A percentile compares a stretch with the other conserved stretches of the same genome.
Evolutionary conservation across 35 echinoderm and acorn worm species (phyloP).

Genomic region (Ophioderma brevispina): DNA sequence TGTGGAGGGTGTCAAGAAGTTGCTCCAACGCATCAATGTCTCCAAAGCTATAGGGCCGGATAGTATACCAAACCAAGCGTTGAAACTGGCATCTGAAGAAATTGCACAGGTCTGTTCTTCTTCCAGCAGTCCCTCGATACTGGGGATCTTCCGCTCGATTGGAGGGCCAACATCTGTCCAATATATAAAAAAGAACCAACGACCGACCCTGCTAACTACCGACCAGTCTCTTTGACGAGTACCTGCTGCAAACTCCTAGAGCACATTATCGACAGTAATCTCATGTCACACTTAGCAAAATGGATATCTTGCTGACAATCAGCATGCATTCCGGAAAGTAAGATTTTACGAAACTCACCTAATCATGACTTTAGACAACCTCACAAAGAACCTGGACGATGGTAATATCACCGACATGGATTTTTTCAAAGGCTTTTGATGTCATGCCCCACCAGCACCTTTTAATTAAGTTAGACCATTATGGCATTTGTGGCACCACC

Average conservation of each 20-base stretch:
- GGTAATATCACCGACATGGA: slow-evolving; percentile 21
- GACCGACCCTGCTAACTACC: slow-evolving; percentile 33
- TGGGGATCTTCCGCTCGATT: slow-evolving; percentile 15
- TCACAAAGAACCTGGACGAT: neutral
- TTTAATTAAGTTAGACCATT: slow-evolving; percentile 33
- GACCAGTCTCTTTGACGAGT: slow-evolving; percentile 43
- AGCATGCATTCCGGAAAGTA: slow-evolving; percentile 21
- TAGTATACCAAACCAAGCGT: slow-evolving; percentile 1
- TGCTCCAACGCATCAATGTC: slow-evolving; percentile 11
- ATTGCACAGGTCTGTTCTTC: slow-evolving; percentile 22
- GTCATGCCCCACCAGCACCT: slow-evolving; percentile 7
- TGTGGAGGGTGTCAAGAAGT: slow-evolving; percentile 12
- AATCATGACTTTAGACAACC: slow-evolving; percentile 25
- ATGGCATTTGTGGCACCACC: slow-evolving; percentile 10
- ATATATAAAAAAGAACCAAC: slow-evolving; percentile 52
- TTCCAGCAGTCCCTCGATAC: slow-evolving; percentile 45
- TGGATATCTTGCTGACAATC: slow-evolving; percentile 11
- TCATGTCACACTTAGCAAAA: slow-evolving; percentile 9
- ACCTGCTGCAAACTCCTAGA: slow-evolving; percentile 48
- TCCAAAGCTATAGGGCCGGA: slow-evolving; percentile 30
- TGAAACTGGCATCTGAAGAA: slow-evolving; percentile 37
- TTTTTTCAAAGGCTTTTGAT: slow-evolving; percentile 50
- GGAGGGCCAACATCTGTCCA: slow-evolving; percentile 38
- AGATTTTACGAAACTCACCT: slow-evolving; percentile 41
- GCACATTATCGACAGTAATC: slow-evolving; percentile 21